Conservation (phyloP, 2,797 vertebrate genomes). For the Sphenopsis melanotis region DNA sequence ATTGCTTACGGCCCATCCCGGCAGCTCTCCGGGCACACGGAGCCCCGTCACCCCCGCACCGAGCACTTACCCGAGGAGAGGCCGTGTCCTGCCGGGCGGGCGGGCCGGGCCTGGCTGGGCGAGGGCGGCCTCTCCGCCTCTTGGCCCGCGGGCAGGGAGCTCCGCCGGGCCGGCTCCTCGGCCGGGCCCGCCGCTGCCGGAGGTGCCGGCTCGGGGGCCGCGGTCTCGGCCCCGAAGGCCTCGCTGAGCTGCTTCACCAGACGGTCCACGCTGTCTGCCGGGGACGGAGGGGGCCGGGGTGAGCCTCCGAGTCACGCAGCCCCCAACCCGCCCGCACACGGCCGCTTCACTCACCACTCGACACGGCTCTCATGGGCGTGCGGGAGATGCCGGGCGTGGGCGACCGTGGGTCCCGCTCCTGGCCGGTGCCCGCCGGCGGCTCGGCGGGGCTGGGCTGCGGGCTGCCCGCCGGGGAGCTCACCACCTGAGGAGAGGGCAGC, state of each 20-base stretch:
- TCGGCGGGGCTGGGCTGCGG: not conserved
- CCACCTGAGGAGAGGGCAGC: slow-evolving; percentile 53
- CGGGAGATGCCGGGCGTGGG: slow-evolving; percentile 73
- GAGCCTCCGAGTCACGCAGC: not conserved
- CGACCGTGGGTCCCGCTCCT: slow-evolving; percentile 70
- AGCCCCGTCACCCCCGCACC: accelerated
- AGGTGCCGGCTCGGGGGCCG: not conserved
- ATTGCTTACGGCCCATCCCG: accelerated
- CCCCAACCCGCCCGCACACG: accelerated
- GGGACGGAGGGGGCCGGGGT: not conserved
- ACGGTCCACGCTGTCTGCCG: slow-evolving; percentile 49
- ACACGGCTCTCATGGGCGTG: slow-evolving; percentile 68
- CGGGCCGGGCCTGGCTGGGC: not conserved
- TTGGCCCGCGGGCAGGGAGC: no score
- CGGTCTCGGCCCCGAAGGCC: slow-evolving; percentile 13
- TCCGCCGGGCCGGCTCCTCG: not conserved
- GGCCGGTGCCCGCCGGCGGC: not conserved
- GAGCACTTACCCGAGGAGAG: slow-evolving; percentile 52
- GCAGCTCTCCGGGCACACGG: not conserved
- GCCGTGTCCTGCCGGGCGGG: not conserved
- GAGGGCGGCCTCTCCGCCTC: not conserved
- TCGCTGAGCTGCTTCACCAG: slow-evolving; percentile 71
- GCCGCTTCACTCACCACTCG: slow-evolving; percentile 40
- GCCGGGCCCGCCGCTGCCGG: not conserved
- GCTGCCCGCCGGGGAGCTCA: slow-evolving; percentile 54